Base-by-base conservation (phyloP, 2,888 invertebrate species). In the Cerceris ruficornis region DNA sequence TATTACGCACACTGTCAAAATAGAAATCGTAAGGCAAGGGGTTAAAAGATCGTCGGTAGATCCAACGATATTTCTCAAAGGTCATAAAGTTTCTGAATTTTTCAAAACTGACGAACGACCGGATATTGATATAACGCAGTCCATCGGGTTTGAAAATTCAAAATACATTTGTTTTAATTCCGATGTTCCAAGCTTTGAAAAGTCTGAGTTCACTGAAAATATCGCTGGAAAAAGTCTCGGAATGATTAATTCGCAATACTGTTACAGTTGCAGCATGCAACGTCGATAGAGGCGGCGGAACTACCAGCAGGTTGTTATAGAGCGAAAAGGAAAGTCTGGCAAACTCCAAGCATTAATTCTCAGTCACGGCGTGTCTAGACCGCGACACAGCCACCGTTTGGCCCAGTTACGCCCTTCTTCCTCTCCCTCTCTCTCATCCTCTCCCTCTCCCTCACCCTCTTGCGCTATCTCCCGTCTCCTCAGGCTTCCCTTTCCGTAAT, bases 361-460 rank as follows among this genome's bases (percentile, higher is more conserved):
- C 80, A 74, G 75, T 74, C 68, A 65, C 77, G 75, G 81, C 70
- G 77, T 78, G 85, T 85, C 85, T 85, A 85, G 85, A 85, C 84
- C 77, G 78, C 83, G 85, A 81, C 81, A 78, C 83, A 83, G 84
- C 81, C 83, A 81, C 84, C 80, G 85, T 85, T 85, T 85, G 85
- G 85, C 85, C 85, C 85, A 85, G 85, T 85, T 83, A 81, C 81
- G 77, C 78, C 82, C 78, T 86, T 84, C 83, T 78, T 80, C 77
- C 72, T 81, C 77, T 70, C 76, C 54, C 62, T 58, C 42, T 60
- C 62, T 64, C 54, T 52, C 59, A 42, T 49, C 11, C 17, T 61
- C 58, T 42, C 52, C 46, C 43, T 8, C 46, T 13, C 14, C 41
- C 55, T 15, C 14, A 71, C 60, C 66, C 69, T 54, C 64, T 46